These are phyloP conservation scores for Silurus lanzhouensis DNA, from an alignment of 2,797 vertebrate genomes.

Conservation along the genomic window DNA sequence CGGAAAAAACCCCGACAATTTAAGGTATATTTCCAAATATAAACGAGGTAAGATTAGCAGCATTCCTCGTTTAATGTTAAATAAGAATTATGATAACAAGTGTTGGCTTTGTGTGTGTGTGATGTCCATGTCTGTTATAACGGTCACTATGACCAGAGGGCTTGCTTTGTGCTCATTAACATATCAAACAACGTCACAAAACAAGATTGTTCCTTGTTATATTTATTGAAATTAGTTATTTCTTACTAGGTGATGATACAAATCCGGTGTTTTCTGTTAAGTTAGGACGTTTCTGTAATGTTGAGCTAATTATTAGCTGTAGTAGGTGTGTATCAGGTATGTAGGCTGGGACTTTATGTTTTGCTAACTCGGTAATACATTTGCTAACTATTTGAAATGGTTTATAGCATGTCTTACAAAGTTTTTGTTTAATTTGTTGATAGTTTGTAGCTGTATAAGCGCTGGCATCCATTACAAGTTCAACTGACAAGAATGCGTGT, in stretches of 20 bases:
- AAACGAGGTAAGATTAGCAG: not conserved
- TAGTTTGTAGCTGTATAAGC: not conserved
- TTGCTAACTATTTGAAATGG: not conserved
- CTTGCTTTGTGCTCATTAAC: not conserved
- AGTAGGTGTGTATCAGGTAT: too few species aligned
- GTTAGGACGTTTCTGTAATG: too few species aligned
- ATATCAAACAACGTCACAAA: too few species aligned
- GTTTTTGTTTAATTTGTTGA: not conserved
- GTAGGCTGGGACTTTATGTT: not conserved
- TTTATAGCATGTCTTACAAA: not conserved
- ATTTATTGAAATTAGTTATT: too few species aligned
- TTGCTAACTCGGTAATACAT: too few species aligned
- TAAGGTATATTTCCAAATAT: not conserved
- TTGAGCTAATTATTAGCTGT: too few species aligned
- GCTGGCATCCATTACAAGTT: not conserved
- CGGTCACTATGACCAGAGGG: not conserved
- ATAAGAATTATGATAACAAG: accelerated
- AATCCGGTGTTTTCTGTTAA: too few species aligned
- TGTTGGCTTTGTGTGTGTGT: not conserved
- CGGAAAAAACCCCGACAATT: not conserved
- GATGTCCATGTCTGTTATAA: not conserved
- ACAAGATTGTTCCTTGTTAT: too few species aligned
- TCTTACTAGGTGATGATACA: too few species aligned
- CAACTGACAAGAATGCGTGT: not conserved
- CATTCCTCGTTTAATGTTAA: not conserved